Percentiles rank a stretch among this genome's conserved stretches.
Evolutionary conservation across 2,797 vertebrate species (phyloP).

Genomic region (Manis pentadactyla): DNA sequence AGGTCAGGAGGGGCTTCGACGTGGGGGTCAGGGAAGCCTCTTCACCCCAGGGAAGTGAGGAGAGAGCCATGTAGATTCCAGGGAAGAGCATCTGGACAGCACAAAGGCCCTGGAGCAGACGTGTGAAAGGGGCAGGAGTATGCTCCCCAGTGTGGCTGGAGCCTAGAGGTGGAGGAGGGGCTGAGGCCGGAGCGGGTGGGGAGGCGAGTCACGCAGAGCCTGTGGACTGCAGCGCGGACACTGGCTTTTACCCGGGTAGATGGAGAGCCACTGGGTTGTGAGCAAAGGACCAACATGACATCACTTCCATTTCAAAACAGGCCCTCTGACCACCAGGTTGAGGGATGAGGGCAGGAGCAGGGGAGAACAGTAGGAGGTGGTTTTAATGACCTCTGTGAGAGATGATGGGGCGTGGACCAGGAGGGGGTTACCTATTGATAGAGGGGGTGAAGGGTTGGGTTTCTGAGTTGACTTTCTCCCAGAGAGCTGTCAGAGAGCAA

Average conservation of each 20-base stretch:
- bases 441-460: not conserved
- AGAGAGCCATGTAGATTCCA: not conserved
- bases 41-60: not conserved
- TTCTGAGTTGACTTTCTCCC: not conserved
- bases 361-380: not conserved
- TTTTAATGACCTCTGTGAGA: not conserved
- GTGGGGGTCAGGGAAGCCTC: not conserved
- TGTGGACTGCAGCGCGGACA: accelerated
- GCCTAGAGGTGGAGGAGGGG: not conserved
- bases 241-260: accelerated
- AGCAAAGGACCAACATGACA: not conserved
- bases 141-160: not conserved
- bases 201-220: accelerated
- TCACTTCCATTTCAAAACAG: not conserved
- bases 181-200: not conserved
- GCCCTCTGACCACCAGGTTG: not conserved
- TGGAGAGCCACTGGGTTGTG: not conserved
- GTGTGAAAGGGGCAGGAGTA: accelerated
- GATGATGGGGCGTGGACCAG: not conserved
- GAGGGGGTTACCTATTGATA: accelerated
- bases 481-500: accelerated
- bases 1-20: not conserved
- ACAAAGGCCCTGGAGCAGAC: not conserved
- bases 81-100: accelerated
- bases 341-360: not conserved